Base-by-base conservation (phyloP, 2,888 invertebrate species). In the Ethmia dodecea region DNA sequence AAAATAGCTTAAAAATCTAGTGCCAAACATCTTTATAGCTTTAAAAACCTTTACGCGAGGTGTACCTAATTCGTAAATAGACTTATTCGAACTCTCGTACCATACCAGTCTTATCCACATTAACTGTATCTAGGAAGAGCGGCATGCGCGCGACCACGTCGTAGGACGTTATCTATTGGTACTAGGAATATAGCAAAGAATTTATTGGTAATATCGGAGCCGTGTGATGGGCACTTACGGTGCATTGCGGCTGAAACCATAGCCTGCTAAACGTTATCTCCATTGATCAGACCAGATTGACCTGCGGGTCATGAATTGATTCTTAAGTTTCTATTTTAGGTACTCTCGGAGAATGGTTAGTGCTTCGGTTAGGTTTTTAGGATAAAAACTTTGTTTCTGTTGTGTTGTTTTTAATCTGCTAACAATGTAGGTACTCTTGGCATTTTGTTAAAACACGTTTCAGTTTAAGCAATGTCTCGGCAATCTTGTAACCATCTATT, bases 251-350 rank as follows among this genome's bases (percentile, higher is more conserved):
- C 56, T 59, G 53, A 53, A 54, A 56, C 56, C 52, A 56, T 52
- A 55, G 49, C 42, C 49, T 47, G 51, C 52, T 50, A 48, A 60
- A 54, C 49, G 49, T 50, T 73, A 76, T 76, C 75, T 46, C 31
- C 41, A 37, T 31, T 42, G 55, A 74, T 75, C 75, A 59, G 43
- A 47, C 44, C 49, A 48, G 51, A 49, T 56, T 71, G 71, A 78
- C 76, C 77, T 42, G n/a, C 29, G 52, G 77, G 77, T 79, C 76
- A 80, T 60, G 70, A 79, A 83, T 84, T 83, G 81, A 84, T 76
- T 81, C 74, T 81, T 69, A 71, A 12, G 58, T 69, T 74, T 71
- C 66, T 66, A 68, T 72, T 67, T 70, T 68, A 67, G 50, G 43
- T 52, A 48, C 35, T 28, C 45, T 41, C 39, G 26, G n/a, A n/a